These are phyloP conservation scores for Montifringilla adamsi DNA, from an alignment of 2,113 vertebrate species.

Conservation along the genomic window DNA sequence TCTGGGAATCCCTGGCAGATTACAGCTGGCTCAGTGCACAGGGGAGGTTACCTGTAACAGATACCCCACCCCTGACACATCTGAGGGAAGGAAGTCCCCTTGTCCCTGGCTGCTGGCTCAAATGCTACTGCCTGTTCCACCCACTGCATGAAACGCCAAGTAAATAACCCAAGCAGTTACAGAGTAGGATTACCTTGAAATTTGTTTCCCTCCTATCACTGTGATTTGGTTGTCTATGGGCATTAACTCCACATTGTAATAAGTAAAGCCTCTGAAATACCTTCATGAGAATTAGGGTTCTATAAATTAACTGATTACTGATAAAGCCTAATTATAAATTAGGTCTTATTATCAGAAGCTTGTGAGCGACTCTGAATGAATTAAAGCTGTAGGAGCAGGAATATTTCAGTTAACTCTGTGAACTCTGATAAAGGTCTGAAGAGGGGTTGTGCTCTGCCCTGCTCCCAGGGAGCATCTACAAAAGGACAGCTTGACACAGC, in stretches of 20 bases:
- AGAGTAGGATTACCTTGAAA: slow-evolving; percentile 57
- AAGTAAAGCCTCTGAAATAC: slow-evolving; percentile 49
- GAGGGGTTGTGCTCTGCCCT: neutral
- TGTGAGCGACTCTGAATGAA: slow-evolving; percentile 69
- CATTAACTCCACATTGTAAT: slow-evolving; percentile 66
- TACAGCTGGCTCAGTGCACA: neutral
- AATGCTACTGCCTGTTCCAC: neutral
- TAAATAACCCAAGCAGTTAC: neutral
- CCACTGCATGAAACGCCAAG: neutral
- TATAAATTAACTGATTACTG: slow-evolving; percentile 80
- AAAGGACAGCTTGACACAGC: neutral
- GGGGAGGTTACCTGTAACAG: neutral
- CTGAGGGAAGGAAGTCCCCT: neutral
- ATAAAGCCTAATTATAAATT: slow-evolving; percentile 82
- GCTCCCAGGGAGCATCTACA: neutral
- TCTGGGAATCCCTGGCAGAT: neutral
- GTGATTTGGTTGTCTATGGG: slow-evolving; percentile 55
- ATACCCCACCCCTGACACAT: neutral
- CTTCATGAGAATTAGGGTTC: slow-evolving; percentile 70
- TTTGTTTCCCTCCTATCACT: slow-evolving; percentile 57
- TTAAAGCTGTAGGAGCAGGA: slow-evolving; percentile 74
- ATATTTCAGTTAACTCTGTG: slow-evolving; percentile 74
- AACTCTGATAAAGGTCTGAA: slow-evolving; percentile 65
- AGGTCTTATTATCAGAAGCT: slow-evolving; percentile 78
- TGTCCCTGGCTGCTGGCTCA: neutral